Conservation (phyloP, 2,888 invertebrate species). For the Formica aserva region DNA sequence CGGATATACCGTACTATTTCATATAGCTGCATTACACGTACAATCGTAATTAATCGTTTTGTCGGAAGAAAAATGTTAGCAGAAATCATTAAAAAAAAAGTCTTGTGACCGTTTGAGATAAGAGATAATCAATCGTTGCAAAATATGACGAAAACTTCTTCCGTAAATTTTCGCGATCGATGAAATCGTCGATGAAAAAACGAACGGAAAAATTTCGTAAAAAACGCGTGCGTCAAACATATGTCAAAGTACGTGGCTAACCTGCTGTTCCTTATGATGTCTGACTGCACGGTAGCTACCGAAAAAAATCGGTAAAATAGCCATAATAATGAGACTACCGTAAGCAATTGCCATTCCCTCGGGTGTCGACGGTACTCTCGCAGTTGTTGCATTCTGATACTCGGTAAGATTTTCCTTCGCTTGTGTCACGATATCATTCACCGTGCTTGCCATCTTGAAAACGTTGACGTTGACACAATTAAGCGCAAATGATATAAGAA, state of each 20-base stretch:
- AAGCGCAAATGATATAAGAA: too few species aligned
- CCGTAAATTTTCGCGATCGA: background rate
- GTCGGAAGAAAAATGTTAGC: background rate
- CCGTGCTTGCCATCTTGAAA: constrained; percentile 88
- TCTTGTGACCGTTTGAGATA: background rate
- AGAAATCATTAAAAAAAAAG: background rate
- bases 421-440: constrained; percentile 87
- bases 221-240: constrained; percentile 53
- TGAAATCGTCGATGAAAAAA: too few species aligned
- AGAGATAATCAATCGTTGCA: background rate
- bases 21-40: background rate
- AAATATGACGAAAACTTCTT: background rate
- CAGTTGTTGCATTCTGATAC: constrained; percentile 89
- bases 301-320: constrained; percentile 97
- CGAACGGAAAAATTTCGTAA: background rate
- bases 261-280: constrained; percentile 97
- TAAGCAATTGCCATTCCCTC: constrained; percentile 98
- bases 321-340: constrained; percentile 97
- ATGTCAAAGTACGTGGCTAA: constrained; percentile 83
- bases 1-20: background rate
- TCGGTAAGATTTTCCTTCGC: constrained; percentile 88
- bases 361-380: constrained; percentile 91
- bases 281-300: constrained; percentile 97
- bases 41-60: background rate
- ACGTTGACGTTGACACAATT: background rate